These are phyloP conservation scores for Cosmia pyralina DNA, from an alignment of 2,888 invertebrate genomes.

Conservation along the genomic window DNA sequence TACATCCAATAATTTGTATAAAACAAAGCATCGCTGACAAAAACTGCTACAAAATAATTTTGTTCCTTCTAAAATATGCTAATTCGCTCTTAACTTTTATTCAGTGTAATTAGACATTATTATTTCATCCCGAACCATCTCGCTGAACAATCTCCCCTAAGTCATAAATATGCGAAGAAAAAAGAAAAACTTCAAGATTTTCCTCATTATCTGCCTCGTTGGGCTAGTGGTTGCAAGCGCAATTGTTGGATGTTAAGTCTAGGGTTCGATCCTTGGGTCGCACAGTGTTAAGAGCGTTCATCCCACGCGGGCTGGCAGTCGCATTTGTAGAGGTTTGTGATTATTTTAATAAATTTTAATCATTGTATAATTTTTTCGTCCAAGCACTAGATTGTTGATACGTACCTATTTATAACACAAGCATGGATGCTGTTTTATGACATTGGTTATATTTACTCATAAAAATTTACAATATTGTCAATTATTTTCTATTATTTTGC, in stretches of 20 bases:
- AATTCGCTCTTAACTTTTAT: conserved; percentile 59
- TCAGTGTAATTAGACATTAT: conserved; percentile 60
- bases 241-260: neutral
- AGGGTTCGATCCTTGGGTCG: neutral
- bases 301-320: too few species aligned
- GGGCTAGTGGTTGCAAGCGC: neutral
- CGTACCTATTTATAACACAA: too few species aligned
- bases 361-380: too few species aligned
- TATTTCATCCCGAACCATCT: conserved; percentile 53
- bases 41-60: conserved; percentile 27
- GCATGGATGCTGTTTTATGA: too few species aligned
- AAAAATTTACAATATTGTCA: too few species aligned
- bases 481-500: too few species aligned
- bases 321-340: too few species aligned
- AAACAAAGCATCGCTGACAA: conserved; percentile 28
- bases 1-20: conserved; percentile 4
- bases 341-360: too few species aligned
- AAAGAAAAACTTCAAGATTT: conserved; percentile 26
- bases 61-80: conserved; percentile 46
- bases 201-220: neutral
- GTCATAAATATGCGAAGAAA: conserved; percentile 60
- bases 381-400: too few species aligned
- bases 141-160: conserved; percentile 37
- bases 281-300: neutral
- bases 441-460: too few species aligned